Evolutionary conservation across 2,888 invertebrate genomes (phyloP).

Genomic region (Mycalesis mineus): DNA sequence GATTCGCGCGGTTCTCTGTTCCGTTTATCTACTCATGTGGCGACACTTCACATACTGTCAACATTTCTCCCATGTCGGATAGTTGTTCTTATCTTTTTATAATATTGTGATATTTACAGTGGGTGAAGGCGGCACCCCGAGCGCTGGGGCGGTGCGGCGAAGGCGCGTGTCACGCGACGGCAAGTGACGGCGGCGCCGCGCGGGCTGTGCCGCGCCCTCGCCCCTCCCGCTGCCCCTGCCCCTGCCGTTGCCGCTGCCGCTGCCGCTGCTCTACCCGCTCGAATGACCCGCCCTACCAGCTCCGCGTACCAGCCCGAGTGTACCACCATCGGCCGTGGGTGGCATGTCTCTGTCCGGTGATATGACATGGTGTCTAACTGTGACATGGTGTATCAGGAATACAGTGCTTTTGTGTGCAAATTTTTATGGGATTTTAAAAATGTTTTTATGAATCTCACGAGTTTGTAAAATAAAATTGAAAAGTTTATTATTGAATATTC

Average conservation of each 20-base stretch:
- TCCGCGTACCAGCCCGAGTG: background rate
- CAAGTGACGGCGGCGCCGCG: constrained; percentile 83
- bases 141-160: constrained; percentile 65
- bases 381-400: constrained; percentile 15
- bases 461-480: constrained; percentile 34
- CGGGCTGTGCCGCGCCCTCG: constrained; percentile 61
- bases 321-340: background rate
- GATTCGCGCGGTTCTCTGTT: too few relatives aligned
- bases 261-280: constrained; percentile 36
- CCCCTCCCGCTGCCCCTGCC: constrained; percentile 31
- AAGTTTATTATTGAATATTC: constrained; percentile 21
- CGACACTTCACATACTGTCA: background rate
- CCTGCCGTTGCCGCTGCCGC: constrained; percentile 4
- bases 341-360: background rate
- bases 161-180: constrained; percentile 84
- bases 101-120: constrained; percentile 40
- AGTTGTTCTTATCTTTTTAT: too few relatives aligned
- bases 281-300: constrained; percentile 30
- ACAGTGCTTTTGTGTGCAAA: constrained; percentile 17
- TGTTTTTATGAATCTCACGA: constrained; percentile 40
- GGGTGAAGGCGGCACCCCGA: constrained; percentile 48
- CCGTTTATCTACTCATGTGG: too few relatives aligned
- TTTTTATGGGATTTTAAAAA: constrained; percentile 27
- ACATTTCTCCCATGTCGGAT: background rate
- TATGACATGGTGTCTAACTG: too few relatives aligned